phyloP scores from a whole-genome alignment of 2,888 invertebrate species.

The Muscina levida region DNA sequence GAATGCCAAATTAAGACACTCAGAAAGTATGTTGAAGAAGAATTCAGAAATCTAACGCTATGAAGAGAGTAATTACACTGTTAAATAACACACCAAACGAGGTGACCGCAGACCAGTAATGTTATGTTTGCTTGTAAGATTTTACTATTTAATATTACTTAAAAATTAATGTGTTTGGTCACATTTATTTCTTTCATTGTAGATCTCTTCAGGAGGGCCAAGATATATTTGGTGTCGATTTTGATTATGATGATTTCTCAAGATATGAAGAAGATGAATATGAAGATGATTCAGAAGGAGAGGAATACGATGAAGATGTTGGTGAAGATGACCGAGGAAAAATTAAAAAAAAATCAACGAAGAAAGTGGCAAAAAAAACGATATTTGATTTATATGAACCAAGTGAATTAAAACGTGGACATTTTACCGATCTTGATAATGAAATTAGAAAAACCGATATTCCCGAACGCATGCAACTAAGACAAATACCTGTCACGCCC shows the following conservation, averaged over 20 bases:
- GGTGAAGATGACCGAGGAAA: constrained; percentile 84
- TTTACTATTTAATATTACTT: too few relatives aligned
- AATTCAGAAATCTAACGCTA: too few relatives aligned
- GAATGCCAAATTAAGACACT: too few relatives aligned
- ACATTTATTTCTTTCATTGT: constrained; percentile 37
- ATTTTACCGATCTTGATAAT: constrained; percentile 96
- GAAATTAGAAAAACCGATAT: constrained; percentile 93
- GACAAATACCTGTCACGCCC: constrained; percentile 91
- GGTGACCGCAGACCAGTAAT: too few relatives aligned
- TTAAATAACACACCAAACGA: too few relatives aligned
- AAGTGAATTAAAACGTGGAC: constrained; percentile 96
- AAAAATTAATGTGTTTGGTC: not conserved
- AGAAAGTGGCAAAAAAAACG: constrained; percentile 89
- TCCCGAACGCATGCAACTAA: constrained; percentile 95
- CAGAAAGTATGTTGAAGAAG: too few relatives aligned
- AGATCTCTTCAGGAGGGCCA: constrained; percentile 97
- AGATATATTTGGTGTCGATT: constrained; percentile 99
- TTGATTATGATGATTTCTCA: constrained; percentile 95
- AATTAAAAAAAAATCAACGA: constrained; percentile 87
- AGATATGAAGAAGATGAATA: constrained; percentile 91
- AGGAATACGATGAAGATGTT: constrained; percentile 90
- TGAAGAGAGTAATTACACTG: too few relatives aligned
- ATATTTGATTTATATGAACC: constrained; percentile 98
- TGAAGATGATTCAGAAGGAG: constrained; percentile 87
- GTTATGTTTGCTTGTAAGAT: too few relatives aligned